A percentile compares a stretch with the other conserved stretches of the same genome.
These are phyloP conservation scores for Cheumatopsyche charites DNA, from an alignment of 1,140 invertebrate species.

Conservation along the genomic window DNA sequence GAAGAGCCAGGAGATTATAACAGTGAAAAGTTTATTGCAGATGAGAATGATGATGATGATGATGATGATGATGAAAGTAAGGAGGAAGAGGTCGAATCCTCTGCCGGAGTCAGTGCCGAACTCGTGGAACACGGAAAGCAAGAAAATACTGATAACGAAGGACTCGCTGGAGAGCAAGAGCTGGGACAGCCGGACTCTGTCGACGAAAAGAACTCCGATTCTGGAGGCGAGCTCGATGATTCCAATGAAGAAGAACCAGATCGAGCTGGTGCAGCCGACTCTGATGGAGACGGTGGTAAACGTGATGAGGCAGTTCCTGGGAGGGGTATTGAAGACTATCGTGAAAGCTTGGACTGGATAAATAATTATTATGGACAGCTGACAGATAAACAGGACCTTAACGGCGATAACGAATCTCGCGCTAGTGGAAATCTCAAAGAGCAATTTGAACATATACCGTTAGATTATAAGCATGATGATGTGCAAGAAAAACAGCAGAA, in stretches of 20 bases:
- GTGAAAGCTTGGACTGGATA: conserved; percentile 42
- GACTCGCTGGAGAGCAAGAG: conserved; percentile 36
- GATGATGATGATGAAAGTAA: conserved; percentile 34
- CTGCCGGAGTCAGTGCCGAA: neutral
- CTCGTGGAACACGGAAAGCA: conserved; percentile 27
- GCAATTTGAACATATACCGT: conserved; percentile 59
- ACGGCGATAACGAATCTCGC: conserved; percentile 8
- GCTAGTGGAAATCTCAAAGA: conserved; percentile 52
- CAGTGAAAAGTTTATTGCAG: conserved; percentile 45
- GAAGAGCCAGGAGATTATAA: conserved; percentile 33
- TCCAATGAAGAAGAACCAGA: conserved; percentile 27
- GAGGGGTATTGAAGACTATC: conserved; percentile 36
- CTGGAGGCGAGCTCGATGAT: conserved; percentile 32
- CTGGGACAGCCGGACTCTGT: conserved; percentile 35
- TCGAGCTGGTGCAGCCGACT: conserved; percentile 31
- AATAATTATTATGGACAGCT: conserved; percentile 19
- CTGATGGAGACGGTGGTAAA: conserved; percentile 24
- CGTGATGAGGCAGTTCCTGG: conserved; percentile 39
- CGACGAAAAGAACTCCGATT: conserved; percentile 33
- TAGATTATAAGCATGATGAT: conserved; percentile 56
- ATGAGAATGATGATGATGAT: too few relatives aligned
- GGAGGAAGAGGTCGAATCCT: conserved; percentile 28
- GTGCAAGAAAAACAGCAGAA: conserved; percentile 30
- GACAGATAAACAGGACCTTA: neutral
- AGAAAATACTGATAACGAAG: conserved; percentile 44